Base-by-base conservation (phyloP, 2,888 invertebrate species). In the Tanytarsus gracilentus region DNA sequence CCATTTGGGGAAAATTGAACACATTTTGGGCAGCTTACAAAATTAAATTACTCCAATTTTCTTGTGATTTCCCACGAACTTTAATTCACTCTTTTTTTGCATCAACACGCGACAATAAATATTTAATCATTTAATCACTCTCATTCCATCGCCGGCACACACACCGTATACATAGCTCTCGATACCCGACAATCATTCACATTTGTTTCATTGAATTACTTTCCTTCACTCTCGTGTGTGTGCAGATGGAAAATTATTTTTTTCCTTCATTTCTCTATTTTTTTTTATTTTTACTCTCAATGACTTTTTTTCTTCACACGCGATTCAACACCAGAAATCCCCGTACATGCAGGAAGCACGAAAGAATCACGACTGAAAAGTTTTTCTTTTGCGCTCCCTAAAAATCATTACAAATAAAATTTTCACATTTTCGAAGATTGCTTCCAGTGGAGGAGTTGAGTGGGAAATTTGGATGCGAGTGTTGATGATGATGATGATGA, bases 381-480 rank as follows among this genome's bases (percentile, higher is more conserved):
- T 11, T 27, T 18, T 44, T 18, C 48, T 33, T 58, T 44, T 21
- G 27, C 48, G 18, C 48, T 48, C 58, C 48, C 39, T 44, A 9
- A 58, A 58, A 58, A 58, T 58, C 58, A 58, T 58, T 58, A 58
- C 58, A 58, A 58, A 58, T 29, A 21, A 44, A 29, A 44, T 40
- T 56, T 55, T 26, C 14, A 25, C 7, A 8, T 23, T 25, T 49
- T 49, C 49, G 49, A 49, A 49, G 23, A 33, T 33, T 33, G 21
- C 33, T 56, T 56, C 39, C 55, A 39, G 16, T 18, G 18, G 7
- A 11, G 25, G 49, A 27, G 27, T 27, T 36, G 29, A 56, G 11
- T 49, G 8, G 11, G 9, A 18, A 25, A 7, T 5, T 14, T 26
- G 14, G 14, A 26, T 26, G 25, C 14, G 14, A 14, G 3, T n/a